phyloP scores from a whole-genome alignment of 2,797 vertebrate species.

The Labroides dimidiatus region DNA sequence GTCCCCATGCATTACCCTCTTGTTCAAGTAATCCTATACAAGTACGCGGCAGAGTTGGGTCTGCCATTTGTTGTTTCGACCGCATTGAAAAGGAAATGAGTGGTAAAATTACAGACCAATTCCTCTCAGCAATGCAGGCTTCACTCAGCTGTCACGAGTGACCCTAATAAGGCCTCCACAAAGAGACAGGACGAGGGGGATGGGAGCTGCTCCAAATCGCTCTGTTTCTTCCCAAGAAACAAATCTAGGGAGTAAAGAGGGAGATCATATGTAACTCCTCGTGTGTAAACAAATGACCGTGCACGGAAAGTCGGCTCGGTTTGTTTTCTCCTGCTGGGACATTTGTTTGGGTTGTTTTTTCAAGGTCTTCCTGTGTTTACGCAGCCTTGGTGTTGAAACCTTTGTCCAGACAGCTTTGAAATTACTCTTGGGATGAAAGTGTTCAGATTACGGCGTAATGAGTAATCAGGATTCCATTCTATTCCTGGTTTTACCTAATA shows the following conservation, averaged over 20 bases:
- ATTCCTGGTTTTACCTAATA: no score
- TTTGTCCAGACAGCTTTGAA: slow-evolving; percentile 42
- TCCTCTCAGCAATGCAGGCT: slow-evolving; percentile 77
- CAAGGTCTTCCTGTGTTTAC: slow-evolving; percentile 36
- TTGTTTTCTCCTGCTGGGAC: slow-evolving; percentile 41
- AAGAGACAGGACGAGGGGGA: slow-evolving; percentile 21
- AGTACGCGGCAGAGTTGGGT: slow-evolving; percentile 47
- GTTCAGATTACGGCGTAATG: background rate
- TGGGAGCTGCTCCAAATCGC: slow-evolving; percentile 44
- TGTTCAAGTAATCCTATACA: slow-evolving; percentile 70
- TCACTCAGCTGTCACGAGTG: slow-evolving; percentile 71
- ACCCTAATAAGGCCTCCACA: slow-evolving; percentile 77
- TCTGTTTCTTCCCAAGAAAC: slow-evolving; percentile 47
- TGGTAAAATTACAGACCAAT: slow-evolving; percentile 79
- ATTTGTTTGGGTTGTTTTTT: slow-evolving; percentile 48
- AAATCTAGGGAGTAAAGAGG: slow-evolving; percentile 31
- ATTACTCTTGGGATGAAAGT: slow-evolving; percentile 32
- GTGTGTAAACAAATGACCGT: slow-evolving; percentile 54
- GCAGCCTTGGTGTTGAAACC: slow-evolving; percentile 51
- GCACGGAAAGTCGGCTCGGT: slow-evolving; percentile 32
- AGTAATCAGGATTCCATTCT: no score
- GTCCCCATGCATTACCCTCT: slow-evolving; percentile 61
- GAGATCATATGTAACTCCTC: slow-evolving; percentile 15
- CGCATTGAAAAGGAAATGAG: slow-evolving; percentile 75
- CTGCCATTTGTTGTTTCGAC: slow-evolving; percentile 73